Evolutionary conservation across 2,888 invertebrate species (phyloP).

Genomic region (Dryomyza anilis): DNA sequence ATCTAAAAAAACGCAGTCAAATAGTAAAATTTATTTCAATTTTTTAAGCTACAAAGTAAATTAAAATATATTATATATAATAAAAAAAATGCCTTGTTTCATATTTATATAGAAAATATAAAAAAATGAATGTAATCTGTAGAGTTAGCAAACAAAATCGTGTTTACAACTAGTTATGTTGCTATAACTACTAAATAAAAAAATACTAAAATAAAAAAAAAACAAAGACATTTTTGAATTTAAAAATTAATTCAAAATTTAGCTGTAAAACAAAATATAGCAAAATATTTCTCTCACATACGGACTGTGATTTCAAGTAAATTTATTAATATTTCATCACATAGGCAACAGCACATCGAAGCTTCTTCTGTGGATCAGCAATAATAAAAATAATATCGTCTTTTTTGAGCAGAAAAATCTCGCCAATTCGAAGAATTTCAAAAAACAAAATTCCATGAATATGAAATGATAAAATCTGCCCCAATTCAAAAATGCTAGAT

Average conservation of each 20-base stretch:
- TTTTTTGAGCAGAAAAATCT: too few relatives aligned
- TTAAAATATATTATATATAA: not conserved
- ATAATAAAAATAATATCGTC: too few relatives aligned
- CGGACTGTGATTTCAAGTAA: slow-evolving; percentile 62
- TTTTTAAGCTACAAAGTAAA: not conserved
- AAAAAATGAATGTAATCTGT: not conserved
- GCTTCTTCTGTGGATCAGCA: too few relatives aligned
- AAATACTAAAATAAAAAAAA: slow-evolving; percentile 33
- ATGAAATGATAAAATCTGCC: slow-evolving; percentile 31
- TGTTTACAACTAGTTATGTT: slow-evolving; percentile 6
- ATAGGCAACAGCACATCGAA: too few relatives aligned
- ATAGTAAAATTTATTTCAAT: not conserved
- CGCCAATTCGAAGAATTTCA: too few relatives aligned
- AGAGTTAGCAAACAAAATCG: slow-evolving; percentile 6
- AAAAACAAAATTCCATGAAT: too few relatives aligned
- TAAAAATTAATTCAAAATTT: slow-evolving; percentile 22
- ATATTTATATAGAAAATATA: slow-evolving; percentile 21
- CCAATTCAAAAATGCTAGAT: slow-evolving; percentile 26
- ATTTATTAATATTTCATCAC: slow-evolving; percentile 32
- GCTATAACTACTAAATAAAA: slow-evolving; percentile 30
- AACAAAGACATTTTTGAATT: slow-evolving; percentile 33
- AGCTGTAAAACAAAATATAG: not conserved
- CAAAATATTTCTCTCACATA: slow-evolving; percentile 59
- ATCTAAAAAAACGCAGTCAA: not conserved
- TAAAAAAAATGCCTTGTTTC: slow-evolving; percentile 11